Percentiles rank a stretch among this genome's conserved stretches.
Conservation (phyloP, 2,113 vertebrate genomes). For the Semicossyphus pulcher region DNA sequence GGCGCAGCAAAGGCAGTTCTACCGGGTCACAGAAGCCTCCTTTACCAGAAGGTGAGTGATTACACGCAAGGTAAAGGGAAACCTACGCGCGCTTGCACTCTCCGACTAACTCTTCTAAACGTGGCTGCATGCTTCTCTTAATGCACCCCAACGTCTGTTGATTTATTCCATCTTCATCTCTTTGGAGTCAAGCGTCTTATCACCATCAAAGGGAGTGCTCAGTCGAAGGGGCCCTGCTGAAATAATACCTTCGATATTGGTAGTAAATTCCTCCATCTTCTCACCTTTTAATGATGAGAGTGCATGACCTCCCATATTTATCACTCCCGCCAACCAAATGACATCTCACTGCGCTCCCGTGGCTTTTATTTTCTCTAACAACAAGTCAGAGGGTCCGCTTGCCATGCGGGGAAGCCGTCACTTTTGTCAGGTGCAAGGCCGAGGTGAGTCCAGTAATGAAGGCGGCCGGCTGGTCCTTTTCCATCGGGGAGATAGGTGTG, state of each 20-base stretch:
- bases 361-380: conserved; percentile 75
- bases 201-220: background rate
- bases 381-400: conserved; percentile 56
- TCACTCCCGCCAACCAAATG: conserved; percentile 63
- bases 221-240: background rate
- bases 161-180: background rate
- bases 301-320: conserved; percentile 63
- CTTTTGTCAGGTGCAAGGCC: conserved; percentile 79
- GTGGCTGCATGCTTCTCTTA: background rate
- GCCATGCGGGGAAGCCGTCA: conserved; percentile 69
- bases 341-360: conserved; percentile 44
- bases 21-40: conserved; percentile 90
- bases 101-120: conserved; percentile 31
- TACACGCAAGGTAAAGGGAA: background rate
- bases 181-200: too few relatives aligned
- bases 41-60: conserved; percentile 92
- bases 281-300: conserved; percentile 75
- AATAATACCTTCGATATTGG: conserved; percentile 47
- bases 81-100: background rate
- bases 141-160: conserved; percentile 14
- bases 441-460: conserved; percentile 82
- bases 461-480: conserved; percentile 65
- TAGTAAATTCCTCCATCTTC: conserved; percentile 55
- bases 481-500: conserved; percentile 84
- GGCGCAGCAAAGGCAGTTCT: conserved; percentile 92